A percentile compares a stretch with the other conserved stretches of the same genome.
phyloP scores from a whole-genome alignment of 2,113 vertebrate species.

The Pituophis catenifer region DNA sequence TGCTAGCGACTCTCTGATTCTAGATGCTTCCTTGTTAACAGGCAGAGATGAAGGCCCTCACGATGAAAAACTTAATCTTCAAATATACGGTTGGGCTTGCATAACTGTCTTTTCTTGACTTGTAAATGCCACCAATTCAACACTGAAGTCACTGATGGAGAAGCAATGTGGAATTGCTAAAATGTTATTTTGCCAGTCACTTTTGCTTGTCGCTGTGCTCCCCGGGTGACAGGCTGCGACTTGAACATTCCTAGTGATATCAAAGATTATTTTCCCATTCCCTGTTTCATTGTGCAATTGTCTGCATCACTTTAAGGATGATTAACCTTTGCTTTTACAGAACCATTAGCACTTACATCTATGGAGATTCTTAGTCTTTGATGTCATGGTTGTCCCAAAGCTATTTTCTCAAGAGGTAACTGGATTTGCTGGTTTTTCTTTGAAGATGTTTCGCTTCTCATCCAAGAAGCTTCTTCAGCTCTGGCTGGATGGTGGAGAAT shows the following conservation, averaged over 20 bases:
- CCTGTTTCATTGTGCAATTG: rapidly evolving
- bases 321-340: neutral
- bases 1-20: neutral
- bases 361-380: no score
- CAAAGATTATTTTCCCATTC: neutral
- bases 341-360: neutral
- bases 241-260: neutral
- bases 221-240: neutral
- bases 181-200: neutral
- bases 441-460: no score
- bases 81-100: neutral
- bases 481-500: no score
- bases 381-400: no score
- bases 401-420: no score
- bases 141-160: neutral
- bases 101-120: neutral
- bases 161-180: neutral
- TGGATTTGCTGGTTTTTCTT: no score
- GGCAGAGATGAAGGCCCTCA: neutral
- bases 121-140: neutral
- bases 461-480: no score
- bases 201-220: neutral
- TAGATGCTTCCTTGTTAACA: neutral
- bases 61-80: neutral
- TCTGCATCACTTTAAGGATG: rapidly evolving